Percentiles rank a stretch among this genome's conserved stretches.
phyloP scores from a whole-genome alignment of 2,113 vertebrate species.

The Brachyhypopomus gauderio region DNA sequence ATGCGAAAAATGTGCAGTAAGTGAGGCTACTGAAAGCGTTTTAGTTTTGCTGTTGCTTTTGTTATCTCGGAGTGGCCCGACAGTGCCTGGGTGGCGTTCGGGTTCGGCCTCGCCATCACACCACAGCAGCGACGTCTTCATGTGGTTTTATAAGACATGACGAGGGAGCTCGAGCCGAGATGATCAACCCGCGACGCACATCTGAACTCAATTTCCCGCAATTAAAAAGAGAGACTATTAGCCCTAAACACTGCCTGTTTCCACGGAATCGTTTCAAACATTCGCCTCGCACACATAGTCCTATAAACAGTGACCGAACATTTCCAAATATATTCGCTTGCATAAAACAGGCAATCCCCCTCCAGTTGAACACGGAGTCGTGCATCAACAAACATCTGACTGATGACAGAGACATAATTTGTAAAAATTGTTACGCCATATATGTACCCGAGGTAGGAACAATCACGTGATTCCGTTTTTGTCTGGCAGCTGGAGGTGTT shows the following conservation, averaged over 20 bases:
- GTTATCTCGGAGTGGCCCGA: slow-evolving; percentile 64
- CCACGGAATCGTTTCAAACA: slow-evolving; percentile 76
- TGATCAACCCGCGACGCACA: slow-evolving; percentile 61
- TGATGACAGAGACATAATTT: too few species aligned
- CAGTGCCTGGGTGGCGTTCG: slow-evolving; percentile 14
- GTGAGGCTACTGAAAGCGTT: too few species aligned
- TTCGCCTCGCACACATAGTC: slow-evolving; percentile 52
- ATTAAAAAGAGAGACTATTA: slow-evolving; percentile 79
- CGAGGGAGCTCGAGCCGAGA: slow-evolving; percentile 70
- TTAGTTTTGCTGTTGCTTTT: slow-evolving; percentile 60
- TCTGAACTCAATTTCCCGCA: slow-evolving; percentile 80
- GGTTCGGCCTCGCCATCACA: slow-evolving; percentile 54
- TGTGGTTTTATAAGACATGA: slow-evolving; percentile 74
- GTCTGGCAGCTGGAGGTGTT: slow-evolving; percentile 31
- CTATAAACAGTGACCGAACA: slow-evolving; percentile 71
- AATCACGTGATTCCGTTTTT: slow-evolving; percentile 14
- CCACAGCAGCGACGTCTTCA: slow-evolving; percentile 57
- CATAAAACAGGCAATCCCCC: slow-evolving; percentile 54
- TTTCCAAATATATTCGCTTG: slow-evolving; percentile 73
- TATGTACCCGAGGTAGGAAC: too few species aligned
- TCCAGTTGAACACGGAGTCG: slow-evolving; percentile 16
- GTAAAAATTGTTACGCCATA: too few species aligned
- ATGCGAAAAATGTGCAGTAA: slow-evolving; percentile 42
- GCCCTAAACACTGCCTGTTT: slow-evolving; percentile 75
- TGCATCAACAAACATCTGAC: slow-evolving; percentile 22